Evolutionary conservation across 2,113 vertebrate genomes (phyloP).

Genomic region (Chamaetylas fuelleborni): DNA sequence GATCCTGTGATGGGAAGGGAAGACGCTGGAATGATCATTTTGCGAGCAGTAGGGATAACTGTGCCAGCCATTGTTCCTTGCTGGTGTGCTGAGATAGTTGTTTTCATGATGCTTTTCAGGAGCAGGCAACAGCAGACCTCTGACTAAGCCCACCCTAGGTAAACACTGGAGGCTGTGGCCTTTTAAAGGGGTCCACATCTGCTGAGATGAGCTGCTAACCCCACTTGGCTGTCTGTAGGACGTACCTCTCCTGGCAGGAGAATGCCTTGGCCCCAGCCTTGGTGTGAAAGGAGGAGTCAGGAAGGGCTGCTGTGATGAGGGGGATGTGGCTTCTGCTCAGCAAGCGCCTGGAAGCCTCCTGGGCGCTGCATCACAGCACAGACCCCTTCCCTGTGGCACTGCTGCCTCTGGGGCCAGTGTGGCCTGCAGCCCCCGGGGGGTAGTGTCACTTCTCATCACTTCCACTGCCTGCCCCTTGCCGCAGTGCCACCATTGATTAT

Average conservation of each 20-base stretch:
- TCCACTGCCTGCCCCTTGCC: background rate
- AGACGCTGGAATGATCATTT: background rate
- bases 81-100: background rate
- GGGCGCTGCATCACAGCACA: fast-evolving
- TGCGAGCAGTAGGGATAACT: background rate
- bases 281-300: fast-evolving
- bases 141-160: background rate
- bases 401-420: fast-evolving
- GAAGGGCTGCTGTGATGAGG: background rate
- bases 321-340: fast-evolving
- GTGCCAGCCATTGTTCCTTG: constrained; percentile 31
- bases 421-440: fast-evolving
- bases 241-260: background rate
- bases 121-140: background rate
- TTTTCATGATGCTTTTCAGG: background rate
- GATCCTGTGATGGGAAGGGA: background rate
- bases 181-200: background rate
- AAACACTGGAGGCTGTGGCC: background rate
- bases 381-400: background rate
- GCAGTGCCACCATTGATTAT: background rate
- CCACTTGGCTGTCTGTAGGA: background rate
- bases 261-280: background rate
- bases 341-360: background rate
- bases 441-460: constrained; percentile 22
- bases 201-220: background rate